Evolutionary conservation across 1,140 invertebrate genomes (phyloP), one percentile per base, ranked within the genome.

Genomic region (Drosophila repleta): DNA sequence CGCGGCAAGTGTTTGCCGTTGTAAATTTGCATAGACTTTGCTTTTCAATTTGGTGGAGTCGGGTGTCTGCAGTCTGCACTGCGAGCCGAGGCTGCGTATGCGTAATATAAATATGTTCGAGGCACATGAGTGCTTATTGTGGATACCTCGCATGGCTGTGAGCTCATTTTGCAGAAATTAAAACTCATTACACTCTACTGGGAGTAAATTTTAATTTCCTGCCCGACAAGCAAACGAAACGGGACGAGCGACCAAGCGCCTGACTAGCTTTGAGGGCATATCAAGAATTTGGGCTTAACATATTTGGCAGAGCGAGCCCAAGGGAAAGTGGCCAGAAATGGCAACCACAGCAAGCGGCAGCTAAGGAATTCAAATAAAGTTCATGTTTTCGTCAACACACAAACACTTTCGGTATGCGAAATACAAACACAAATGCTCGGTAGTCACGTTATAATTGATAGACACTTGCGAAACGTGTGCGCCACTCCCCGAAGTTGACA

Each of bases 391-490:
- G 74, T 82, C 70, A 55, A 53, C 63, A 48, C 46, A 55, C 49
- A 62, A 11, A 32, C 56, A 56, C 20, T 56, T 60, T 35, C 48
- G 61, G 20, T 39, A 37, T 63, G 35, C n/a, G 61, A 63, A 63
- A 39, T 70, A 55, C 21, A 55, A 48, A 87, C 35, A 56, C 49
- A 56, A 53, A 62, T 32, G 65, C 77, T 53, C 41, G 74, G 75
- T 75, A 87, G 82, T 87, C 82, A 87, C 75, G 83, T 87, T 87
- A 87, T 87, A 87, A 87, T 87, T 87, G 82, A 87, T 87, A 87
- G 82, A 87, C 82, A 87, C 82, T 87, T 82, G 78, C 74, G 82
- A 79, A 80, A 88, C 82, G 82, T 87, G 81, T 78, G 70, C 82
- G 71, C 43, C n/a, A 15, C 61, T 60, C 74, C 74, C 60, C 58